Evolutionary conservation across 2,888 invertebrate genomes (phyloP).

Genomic region (Tineola bisselliella): DNA sequence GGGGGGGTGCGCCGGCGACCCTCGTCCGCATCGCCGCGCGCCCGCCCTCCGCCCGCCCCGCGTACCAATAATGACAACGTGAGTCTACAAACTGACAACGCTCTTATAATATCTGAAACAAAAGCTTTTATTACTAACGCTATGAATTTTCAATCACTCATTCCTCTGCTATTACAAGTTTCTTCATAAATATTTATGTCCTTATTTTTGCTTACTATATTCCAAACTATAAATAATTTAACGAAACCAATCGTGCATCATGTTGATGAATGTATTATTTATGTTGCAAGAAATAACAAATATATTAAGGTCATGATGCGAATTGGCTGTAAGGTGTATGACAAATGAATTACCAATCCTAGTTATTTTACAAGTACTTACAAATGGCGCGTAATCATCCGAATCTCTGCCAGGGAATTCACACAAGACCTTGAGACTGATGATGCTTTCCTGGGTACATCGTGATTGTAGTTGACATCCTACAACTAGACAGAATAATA

Average conservation of each 20-base stretch:
- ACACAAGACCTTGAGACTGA: constrained; percentile 39
- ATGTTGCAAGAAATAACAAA: not conserved
- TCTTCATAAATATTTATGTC: not conserved
- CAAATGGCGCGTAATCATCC: constrained; percentile 35
- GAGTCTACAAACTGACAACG: constrained; percentile 25
- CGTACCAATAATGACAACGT: constrained; percentile 41
- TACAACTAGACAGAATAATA: constrained; percentile 33
- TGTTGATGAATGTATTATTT: not conserved
- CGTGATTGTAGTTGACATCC: constrained; percentile 41
- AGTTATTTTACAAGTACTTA: constrained; percentile 40
- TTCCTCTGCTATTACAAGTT: not conserved
- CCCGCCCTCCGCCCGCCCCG: constrained; percentile 33
- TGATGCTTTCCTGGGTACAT: constrained; percentile 44
- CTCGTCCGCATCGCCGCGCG: constrained; percentile 43
- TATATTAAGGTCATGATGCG: not conserved
- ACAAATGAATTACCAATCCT: constrained; percentile 27
- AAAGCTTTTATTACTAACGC: constrained; percentile 14
- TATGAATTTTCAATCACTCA: not conserved
- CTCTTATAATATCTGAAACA: constrained; percentile 14
- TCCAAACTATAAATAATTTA: no score
- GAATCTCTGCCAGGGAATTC: constrained; percentile 58
- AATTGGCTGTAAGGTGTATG: not conserved
- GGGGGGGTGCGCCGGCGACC: constrained; percentile 62
- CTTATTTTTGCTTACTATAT: no score
- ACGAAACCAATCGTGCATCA: not conserved